Evolutionary conservation across 2,113 vertebrate genomes (phyloP).

Genomic region (Panthera leo): DNA sequence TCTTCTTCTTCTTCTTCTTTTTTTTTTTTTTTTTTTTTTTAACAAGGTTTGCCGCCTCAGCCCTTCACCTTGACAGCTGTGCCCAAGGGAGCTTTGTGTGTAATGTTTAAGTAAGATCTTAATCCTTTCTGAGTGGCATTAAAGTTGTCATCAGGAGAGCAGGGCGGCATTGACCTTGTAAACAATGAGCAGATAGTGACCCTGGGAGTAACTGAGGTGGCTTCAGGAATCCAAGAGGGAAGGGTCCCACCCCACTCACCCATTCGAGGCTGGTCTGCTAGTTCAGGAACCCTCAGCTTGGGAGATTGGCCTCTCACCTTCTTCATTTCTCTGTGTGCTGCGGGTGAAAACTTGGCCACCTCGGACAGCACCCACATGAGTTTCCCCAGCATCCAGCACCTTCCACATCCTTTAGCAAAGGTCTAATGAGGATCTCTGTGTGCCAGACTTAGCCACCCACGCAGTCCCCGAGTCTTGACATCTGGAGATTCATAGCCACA

Average conservation of each 20-base stretch:
- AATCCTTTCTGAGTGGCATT: conserved; percentile 77
- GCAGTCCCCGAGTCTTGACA: not conserved
- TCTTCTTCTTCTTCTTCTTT: rapidly evolving
- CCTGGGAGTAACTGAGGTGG: not conserved
- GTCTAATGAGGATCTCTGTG: not conserved
- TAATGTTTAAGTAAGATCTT: conserved; percentile 74
- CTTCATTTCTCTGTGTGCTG: not conserved
- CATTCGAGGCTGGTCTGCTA: not conserved
- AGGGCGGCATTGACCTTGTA: not conserved
- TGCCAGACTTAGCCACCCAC: conserved; percentile 25
- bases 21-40: not conserved
- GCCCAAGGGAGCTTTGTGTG: conserved; percentile 60
- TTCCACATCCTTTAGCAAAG: not conserved
- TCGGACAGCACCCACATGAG: not conserved
- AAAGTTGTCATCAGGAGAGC: conserved; percentile 61
- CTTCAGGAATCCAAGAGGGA: not conserved
- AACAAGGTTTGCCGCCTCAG: conserved; percentile 63
- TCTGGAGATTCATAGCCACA: conserved; percentile 26
- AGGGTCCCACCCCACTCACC: not conserved
- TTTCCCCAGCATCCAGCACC: not conserved
- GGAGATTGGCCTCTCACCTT: not conserved
- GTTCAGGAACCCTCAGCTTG: not conserved
- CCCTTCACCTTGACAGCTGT: conserved; percentile 64
- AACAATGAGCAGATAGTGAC: conserved; percentile 9
- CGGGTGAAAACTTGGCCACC: not conserved